Evolutionary conservation across 2,113 vertebrate species (phyloP).

Genomic region (Leptocoma aspasia): DNA sequence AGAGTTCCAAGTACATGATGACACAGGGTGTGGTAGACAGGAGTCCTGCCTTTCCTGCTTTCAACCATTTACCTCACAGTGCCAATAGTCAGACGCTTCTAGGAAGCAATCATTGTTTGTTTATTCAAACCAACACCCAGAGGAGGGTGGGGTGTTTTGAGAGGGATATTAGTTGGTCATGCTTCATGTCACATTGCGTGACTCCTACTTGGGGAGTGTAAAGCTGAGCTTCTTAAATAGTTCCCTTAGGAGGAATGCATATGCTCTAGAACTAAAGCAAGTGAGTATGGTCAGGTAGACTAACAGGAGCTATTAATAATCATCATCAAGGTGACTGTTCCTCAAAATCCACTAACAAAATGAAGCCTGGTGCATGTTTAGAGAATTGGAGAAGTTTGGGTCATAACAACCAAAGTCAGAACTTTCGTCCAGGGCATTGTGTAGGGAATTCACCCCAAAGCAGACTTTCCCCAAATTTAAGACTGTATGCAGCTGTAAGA

Average conservation of each 20-base stretch:
- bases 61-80: background rate
- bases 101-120: background rate
- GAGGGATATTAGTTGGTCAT: background rate
- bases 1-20: background rate
- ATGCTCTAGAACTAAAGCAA: background rate
- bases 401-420: background rate
- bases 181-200: background rate
- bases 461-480: background rate
- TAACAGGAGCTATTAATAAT: background rate
- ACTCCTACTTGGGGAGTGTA: background rate
- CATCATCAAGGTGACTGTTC: background rate
- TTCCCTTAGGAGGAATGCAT: background rate
- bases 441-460: background rate
- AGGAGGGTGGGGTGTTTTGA: background rate
- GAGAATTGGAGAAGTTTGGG: background rate
- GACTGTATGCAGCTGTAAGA: background rate
- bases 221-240: background rate
- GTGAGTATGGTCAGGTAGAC: background rate
- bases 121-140: slow-evolving; percentile 29
- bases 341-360: background rate
- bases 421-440: background rate
- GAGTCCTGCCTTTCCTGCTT: slow-evolving; percentile 20
- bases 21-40: background rate
- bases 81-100: background rate
- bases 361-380: background rate